Conservation (phyloP, 2,797 vertebrate genomes). For the Emys orbicularis region DNA sequence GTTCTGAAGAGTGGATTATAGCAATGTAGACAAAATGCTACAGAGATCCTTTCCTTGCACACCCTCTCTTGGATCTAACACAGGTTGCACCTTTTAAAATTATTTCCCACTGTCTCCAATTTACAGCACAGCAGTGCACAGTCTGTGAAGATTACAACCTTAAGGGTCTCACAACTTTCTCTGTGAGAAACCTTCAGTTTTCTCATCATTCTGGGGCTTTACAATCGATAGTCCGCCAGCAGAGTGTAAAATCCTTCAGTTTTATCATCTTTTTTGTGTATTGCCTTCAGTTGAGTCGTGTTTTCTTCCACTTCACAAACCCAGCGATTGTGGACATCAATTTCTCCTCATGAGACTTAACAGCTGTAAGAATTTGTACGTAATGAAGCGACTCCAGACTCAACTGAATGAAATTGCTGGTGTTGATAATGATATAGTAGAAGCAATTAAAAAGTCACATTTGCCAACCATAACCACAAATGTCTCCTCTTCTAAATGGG, state of each 20-base stretch:
- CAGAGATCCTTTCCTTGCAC: not conserved
- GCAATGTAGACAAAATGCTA: not conserved
- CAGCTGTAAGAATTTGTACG: conserved; percentile 19
- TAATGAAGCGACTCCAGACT: conserved; percentile 47
- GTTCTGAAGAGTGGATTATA: not conserved
- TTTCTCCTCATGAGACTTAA: not conserved
- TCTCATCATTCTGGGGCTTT: not conserved
- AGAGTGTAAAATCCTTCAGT: not conserved
- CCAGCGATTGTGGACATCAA: not conserved
- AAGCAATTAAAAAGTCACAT: conserved; percentile 52
- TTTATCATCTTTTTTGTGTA: not conserved
- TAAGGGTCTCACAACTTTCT: not conserved
- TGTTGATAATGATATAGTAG: conserved; percentile 31
- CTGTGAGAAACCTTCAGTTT: not conserved
- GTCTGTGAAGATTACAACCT: not conserved
- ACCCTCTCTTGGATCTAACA: not conserved
- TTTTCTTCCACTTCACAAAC: not conserved
- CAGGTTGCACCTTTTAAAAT: not conserved
- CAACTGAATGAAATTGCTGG: conserved; percentile 14
- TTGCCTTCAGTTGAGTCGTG: not conserved
- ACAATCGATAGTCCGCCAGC: not conserved
- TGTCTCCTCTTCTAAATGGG: conserved; percentile 58
- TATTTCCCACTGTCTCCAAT: not conserved
- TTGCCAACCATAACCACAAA: conserved; percentile 66
- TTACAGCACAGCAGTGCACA: not conserved